Conservation (phyloP, 2,888 invertebrate species). For the Leucania comma region DNA sequence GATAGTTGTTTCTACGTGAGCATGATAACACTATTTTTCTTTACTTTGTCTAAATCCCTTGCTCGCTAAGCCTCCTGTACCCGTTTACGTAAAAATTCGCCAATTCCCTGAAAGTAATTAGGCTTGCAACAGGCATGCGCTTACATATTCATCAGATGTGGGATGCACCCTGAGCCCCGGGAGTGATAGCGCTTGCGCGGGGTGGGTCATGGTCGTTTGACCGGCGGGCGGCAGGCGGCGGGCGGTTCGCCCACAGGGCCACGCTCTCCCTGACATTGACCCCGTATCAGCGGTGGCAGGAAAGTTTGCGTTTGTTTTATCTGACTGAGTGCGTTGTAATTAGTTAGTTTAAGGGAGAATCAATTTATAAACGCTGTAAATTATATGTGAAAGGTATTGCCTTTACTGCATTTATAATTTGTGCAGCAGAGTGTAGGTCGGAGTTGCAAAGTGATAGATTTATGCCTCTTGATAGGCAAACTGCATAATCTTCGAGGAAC, state of each 20-base stretch:
- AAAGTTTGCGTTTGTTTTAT: slow-evolving; percentile 16
- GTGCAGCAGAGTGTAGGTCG: not conserved
- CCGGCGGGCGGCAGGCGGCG: slow-evolving; percentile 9
- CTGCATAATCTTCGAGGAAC: not conserved
- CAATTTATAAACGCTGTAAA: too few relatives aligned
- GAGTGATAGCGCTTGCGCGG: slow-evolving; percentile 51
- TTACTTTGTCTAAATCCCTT: not conserved
- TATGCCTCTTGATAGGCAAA: not conserved
- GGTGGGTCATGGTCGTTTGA: slow-evolving; percentile 45
- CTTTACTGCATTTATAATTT: too few relatives aligned
- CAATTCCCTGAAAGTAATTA: slow-evolving; percentile 24
- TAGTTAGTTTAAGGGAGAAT: too few relatives aligned
- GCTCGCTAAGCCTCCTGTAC: not conserved
- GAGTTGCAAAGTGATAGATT: slow-evolving; percentile 1
- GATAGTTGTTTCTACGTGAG: not conserved
- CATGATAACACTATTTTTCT: not conserved
- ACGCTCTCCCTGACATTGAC: slow-evolving; percentile 62
- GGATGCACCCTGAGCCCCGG: slow-evolving; percentile 41
- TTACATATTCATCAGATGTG: slow-evolving; percentile 30
- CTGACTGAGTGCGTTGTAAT: slow-evolving; percentile 12
- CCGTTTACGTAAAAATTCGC: slow-evolving; percentile 20
- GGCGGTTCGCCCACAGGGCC: slow-evolving; percentile 33
- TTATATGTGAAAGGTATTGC: too few relatives aligned
- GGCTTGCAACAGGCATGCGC: slow-evolving; percentile 42
- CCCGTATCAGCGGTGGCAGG: slow-evolving; percentile 39